These are phyloP conservation scores for Grapholita molesta DNA, from an alignment of 1,140 invertebrate species.

Conservation along the genomic window DNA sequence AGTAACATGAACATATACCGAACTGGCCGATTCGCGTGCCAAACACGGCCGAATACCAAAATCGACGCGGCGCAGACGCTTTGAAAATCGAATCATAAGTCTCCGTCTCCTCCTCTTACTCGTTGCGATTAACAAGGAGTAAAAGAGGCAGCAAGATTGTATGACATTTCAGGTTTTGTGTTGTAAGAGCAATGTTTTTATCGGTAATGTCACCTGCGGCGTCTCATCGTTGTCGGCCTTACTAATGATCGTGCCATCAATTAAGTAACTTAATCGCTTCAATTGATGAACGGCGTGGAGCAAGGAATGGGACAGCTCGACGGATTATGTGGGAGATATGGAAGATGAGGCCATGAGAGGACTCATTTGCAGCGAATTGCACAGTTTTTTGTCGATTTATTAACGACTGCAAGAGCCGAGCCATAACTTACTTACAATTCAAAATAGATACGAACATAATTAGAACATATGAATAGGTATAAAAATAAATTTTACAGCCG, in stretches of 20 bases:
- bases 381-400: neutral
- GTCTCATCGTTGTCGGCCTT: slow-evolving; percentile 19
- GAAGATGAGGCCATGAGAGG: neutral
- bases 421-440: no score
- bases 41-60: neutral
- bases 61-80: neutral
- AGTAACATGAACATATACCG: neutral
- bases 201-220: slow-evolving; percentile 34
- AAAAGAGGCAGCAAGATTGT: neutral
- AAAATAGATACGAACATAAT: no score
- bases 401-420: no score
- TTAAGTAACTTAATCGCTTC: slow-evolving; percentile 10
- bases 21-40: neutral
- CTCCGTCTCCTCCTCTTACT: neutral
- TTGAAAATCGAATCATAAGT: neutral
- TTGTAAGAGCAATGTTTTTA: slow-evolving; percentile 41
- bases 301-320: slow-evolving; percentile 1
- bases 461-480: neutral
- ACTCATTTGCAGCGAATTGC: neutral
- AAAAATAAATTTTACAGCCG: no score
- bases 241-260: neutral
- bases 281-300: neutral
- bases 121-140: neutral
- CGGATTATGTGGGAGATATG: neutral
- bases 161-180: slow-evolving; percentile 12